A percentile compares a stretch with the other conserved stretches of the same genome.
Evolutionary conservation across 2,797 vertebrate species (phyloP).

Genomic region (Siniperca obscura): DNA sequence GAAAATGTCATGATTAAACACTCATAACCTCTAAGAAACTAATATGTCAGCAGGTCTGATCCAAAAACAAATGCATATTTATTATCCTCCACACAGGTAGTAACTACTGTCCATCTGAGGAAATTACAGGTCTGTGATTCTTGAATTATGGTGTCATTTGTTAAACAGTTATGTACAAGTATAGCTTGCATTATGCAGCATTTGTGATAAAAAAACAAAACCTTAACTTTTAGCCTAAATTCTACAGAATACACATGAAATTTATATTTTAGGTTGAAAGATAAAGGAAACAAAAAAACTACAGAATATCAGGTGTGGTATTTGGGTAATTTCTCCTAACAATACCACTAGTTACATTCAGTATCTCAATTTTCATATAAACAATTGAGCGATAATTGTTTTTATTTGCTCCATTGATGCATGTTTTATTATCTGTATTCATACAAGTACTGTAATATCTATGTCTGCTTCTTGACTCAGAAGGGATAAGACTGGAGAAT

Average conservation of each 20-base stretch:
- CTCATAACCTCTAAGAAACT: slow-evolving; percentile 54
- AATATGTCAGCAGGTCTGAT: slow-evolving; percentile 44
- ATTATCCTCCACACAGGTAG: slow-evolving; percentile 9
- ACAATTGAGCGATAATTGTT: background rate
- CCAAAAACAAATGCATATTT: slow-evolving; percentile 24
- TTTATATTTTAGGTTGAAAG: background rate
- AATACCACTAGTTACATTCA: background rate
- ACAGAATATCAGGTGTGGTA: background rate
- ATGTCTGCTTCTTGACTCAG: background rate
- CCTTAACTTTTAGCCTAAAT: background rate
- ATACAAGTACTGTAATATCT: slow-evolving; percentile 30
- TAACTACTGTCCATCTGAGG: background rate
- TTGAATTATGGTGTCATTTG: background rate
- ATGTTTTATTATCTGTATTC: slow-evolving; percentile 9
- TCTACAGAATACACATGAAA: background rate
- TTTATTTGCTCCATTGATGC: slow-evolving; percentile 9
- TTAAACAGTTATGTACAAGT: background rate
- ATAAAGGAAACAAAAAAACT: background rate
- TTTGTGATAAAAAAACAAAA: background rate
- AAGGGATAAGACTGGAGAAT: background rate
- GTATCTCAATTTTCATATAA: background rate
- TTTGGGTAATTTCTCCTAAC: background rate
- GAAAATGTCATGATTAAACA: slow-evolving; percentile 83
- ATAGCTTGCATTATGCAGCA: background rate
- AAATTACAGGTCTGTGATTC: background rate